phyloP scores from a whole-genome alignment of 2,113 vertebrate genomes.

The Alethe castanea region DNA sequence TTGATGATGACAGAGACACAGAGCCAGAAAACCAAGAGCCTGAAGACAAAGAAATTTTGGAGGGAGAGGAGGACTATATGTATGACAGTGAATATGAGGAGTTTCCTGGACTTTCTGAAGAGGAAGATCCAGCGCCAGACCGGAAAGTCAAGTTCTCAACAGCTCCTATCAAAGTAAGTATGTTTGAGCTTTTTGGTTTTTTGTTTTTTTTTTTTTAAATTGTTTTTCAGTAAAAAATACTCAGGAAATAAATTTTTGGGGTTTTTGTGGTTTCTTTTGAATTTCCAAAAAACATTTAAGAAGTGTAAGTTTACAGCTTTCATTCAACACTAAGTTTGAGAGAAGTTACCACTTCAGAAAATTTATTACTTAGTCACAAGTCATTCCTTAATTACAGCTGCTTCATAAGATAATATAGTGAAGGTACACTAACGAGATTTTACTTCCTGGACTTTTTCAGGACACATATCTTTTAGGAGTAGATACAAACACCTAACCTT shows the following conservation, averaged over 20 bases:
- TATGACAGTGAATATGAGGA: conserved; percentile 80
- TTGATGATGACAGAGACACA: conserved; percentile 83
- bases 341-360: background rate
- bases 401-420: background rate
- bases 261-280: background rate
- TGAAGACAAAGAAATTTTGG: conserved; percentile 59
- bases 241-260: background rate
- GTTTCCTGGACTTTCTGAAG: conserved; percentile 84
- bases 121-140: conserved; percentile 77
- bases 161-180: conserved; percentile 83
- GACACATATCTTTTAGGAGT: background rate
- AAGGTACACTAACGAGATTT: background rate
- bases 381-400: background rate
- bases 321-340: background rate
- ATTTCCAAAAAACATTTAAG: background rate
- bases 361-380: background rate
- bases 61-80: conserved; percentile 68
- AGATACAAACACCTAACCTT: background rate
- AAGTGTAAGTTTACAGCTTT: background rate
- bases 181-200: background rate
- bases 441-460: background rate
- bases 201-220: background rate
- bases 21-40: conserved; percentile 66
- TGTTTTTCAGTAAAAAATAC: background rate
- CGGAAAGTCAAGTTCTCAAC: conserved; percentile 87